Conservation (phyloP, 2,797 vertebrate species). For the Platyrinchus mystaceus region DNA sequence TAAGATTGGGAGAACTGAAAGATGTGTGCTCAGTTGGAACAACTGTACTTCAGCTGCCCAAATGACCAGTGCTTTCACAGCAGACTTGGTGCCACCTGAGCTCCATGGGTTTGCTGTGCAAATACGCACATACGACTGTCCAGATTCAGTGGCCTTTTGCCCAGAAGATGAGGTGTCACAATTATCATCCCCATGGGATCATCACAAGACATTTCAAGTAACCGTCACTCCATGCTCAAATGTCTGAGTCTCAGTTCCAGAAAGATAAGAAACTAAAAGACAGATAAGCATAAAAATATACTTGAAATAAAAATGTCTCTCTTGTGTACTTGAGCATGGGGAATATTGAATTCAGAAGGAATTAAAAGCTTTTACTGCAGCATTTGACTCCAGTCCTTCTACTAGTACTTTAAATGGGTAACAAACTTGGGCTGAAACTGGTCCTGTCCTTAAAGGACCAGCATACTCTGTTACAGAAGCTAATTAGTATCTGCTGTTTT, state of each 20-base stretch:
- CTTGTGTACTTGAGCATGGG: background rate
- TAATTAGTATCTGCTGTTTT: conserved; percentile 69
- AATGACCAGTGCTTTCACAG: background rate
- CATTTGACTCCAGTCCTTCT: background rate
- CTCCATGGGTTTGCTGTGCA: background rate
- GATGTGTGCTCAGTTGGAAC: background rate
- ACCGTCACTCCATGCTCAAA: background rate
- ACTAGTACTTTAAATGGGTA: background rate
- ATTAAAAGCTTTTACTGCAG: background rate
- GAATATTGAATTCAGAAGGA: background rate
- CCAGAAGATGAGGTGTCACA: background rate
- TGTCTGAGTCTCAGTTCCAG: background rate
- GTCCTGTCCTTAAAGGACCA: conserved; percentile 62
- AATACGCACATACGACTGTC: background rate
- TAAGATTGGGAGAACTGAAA: background rate
- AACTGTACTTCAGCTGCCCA: background rate
- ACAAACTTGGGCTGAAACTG: conserved; percentile 2
- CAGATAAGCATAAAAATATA: background rate
- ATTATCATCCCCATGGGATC: background rate
- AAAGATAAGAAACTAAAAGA: background rate
- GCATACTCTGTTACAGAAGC: conserved; percentile 52
- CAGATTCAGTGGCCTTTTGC: background rate
- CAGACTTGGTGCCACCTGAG: background rate
- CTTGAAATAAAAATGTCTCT: background rate
- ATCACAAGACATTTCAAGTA: background rate